phyloP scores from a whole-genome alignment of 2,113 vertebrate genomes.

The Peromyscus polionotus region DNA sequence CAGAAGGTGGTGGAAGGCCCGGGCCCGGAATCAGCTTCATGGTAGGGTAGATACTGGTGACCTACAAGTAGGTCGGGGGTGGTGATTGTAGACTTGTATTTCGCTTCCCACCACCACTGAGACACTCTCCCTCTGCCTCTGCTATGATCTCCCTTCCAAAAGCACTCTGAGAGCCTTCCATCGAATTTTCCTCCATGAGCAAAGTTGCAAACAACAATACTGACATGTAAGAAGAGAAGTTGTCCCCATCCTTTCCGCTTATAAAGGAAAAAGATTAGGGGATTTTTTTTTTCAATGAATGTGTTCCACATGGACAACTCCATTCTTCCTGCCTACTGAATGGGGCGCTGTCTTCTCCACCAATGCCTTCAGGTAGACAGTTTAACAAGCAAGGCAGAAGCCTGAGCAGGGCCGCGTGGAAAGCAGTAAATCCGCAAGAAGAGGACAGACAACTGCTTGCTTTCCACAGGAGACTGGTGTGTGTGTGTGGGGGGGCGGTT shows the following conservation, averaged over 20 bases:
- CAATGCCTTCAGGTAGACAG: slow-evolving; percentile 50
- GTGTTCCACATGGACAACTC: slow-evolving; percentile 61
- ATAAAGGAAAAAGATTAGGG: slow-evolving; percentile 63
- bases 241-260: slow-evolving; percentile 61
- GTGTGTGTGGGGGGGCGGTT: neutral
- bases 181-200: slow-evolving; percentile 37
- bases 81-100: slow-evolving; percentile 51
- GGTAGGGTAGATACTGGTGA: slow-evolving; percentile 39
- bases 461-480: neutral
- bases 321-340: slow-evolving; percentile 59
- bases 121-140: slow-evolving; percentile 44
- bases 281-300: slow-evolving; percentile 69
- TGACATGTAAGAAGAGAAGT: slow-evolving; percentile 70
- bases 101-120: slow-evolving; percentile 48
- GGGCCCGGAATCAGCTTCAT: slow-evolving; percentile 56
- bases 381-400: slow-evolving; percentile 49
- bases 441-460: neutral
- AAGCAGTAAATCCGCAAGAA: neutral
- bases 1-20: slow-evolving; percentile 54
- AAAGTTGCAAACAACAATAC: slow-evolving; percentile 72
- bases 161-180: slow-evolving; percentile 43
- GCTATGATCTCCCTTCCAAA: slow-evolving; percentile 21
- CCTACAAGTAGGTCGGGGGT: slow-evolving; percentile 57
- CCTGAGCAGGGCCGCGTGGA: neutral
- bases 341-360: neutral